Base-by-base conservation (phyloP, 2,888 invertebrate genomes). In the Andrena trimmerana region DNA sequence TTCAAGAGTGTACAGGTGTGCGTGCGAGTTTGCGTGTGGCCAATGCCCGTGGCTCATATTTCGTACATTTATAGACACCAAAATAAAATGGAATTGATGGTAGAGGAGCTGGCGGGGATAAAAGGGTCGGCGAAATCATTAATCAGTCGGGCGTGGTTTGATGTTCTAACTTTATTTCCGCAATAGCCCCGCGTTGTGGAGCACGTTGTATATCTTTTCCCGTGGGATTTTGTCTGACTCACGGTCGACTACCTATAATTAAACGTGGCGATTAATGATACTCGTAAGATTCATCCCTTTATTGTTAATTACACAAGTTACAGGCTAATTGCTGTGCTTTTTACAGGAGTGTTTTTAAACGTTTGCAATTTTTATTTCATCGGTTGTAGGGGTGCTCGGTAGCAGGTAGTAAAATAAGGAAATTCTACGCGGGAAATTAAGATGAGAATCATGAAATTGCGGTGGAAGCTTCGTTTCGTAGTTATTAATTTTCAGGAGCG, bases 221-320 rank as follows among this genome's bases (percentile, higher is more conserved):
- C 97, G 95, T 0, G 97, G 96, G 81, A 98, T 98, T 93, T 97
- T 97, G 89, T 97, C 97, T 0, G 97, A 96, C 91, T 97, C 97
- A 13, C 98, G 95, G 90, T 97, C 96, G 60, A 96, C 95, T 0
- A 97, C 97, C 92, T 94, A 90, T 36, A 89, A 91, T 70, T 66
- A 27, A 3, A 52, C n/a, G 4, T 4, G n/a, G 27, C 0, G 20
- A 48, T 27, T 33, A 36, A 69, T 57, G 57, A 13, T 36, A 42
- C 36, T 27, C 8, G 10, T 8, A 5, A 0, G 20, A n/a, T n/a
- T n/a, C 0, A 62, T 20, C 5, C 8, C 6, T 20, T 63, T 33
- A 20, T 63, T 36, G 1, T 24, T 36, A 10, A 24, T 57, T 27
- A 3, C 0, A 57, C 24, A 20, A 10, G 57, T 8, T 24, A 27